A percentile compares a stretch with the other conserved stretches of the same genome.
These are phyloP conservation scores for Bombus superbus DNA, from an alignment of 1,140 invertebrate genomes.

Conservation along the genomic window DNA sequence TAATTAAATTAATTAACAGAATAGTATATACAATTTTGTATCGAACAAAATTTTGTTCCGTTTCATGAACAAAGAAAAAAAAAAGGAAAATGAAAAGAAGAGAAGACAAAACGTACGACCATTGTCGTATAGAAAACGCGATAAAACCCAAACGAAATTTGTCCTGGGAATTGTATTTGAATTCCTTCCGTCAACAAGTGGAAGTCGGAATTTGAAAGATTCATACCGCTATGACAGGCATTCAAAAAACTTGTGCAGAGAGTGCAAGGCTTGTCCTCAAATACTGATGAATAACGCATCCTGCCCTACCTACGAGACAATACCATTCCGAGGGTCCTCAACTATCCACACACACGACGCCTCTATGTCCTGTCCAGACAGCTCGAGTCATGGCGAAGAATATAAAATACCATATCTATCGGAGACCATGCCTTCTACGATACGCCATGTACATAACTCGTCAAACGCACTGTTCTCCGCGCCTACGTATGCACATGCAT, in stretches of 20 bases:
- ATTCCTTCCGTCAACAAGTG: constrained; percentile 32
- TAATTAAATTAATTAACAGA: background rate
- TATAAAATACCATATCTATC: constrained; percentile 62
- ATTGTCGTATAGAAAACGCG: background rate
- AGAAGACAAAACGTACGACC: background rate
- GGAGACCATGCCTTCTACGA: constrained; percentile 5
- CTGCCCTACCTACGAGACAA: constrained; percentile 61
- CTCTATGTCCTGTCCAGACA: constrained; percentile 28
- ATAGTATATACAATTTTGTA: too few relatives aligned
- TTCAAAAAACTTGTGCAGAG: constrained; percentile 24
- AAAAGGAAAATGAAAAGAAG: background rate
- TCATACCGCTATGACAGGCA: constrained; percentile 14
- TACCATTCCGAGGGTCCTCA: constrained; percentile 59
- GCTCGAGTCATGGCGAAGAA: constrained; percentile 46
- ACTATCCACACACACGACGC: constrained; percentile 9
- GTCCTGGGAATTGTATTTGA: background rate
- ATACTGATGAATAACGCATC: constrained; percentile 65
- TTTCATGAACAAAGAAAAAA: too few relatives aligned
- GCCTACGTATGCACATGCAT: constrained; percentile 4
- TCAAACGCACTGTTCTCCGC: background rate
- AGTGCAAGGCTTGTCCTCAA: constrained; percentile 39
- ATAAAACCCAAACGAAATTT: background rate
- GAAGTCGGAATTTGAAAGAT: constrained; percentile 29
- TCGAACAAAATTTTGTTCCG: too few relatives aligned
- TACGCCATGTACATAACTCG: background rate